Conservation (phyloP, 2,797 vertebrate genomes). For the Molossus molossus region DNA sequence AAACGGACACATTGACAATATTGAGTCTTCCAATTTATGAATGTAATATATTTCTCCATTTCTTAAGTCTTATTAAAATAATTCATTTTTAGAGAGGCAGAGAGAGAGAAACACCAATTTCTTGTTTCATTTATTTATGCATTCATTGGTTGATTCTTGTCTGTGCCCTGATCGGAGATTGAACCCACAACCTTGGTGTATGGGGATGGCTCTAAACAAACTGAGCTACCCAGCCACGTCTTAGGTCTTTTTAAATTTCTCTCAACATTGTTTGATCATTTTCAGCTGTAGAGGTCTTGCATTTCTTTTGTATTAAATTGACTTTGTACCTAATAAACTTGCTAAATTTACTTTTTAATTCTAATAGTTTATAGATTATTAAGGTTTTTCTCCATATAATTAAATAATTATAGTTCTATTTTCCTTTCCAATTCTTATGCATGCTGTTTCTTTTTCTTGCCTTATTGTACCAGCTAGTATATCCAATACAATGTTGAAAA, state of each 20-base stretch:
- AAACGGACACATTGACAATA: background rate
- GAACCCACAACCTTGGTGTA: background rate
- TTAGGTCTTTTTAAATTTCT: background rate
- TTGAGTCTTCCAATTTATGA: background rate
- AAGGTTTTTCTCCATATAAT: background rate
- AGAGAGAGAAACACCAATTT: background rate
- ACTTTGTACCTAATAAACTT: background rate
- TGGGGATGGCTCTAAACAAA: background rate
- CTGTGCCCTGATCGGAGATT: background rate
- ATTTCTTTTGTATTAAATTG: background rate
- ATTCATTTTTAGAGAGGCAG: too few species aligned
- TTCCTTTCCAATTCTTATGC: background rate
- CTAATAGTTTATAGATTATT: background rate
- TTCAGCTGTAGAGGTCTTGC: background rate
- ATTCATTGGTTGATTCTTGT: background rate
- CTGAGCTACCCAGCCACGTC: background rate
- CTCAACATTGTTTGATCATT: background rate
- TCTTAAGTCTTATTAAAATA: background rate
- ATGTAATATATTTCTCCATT: background rate
- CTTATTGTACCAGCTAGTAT: background rate
- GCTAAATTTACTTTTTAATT: background rate
- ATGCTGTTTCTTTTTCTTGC: background rate
- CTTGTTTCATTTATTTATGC: background rate
- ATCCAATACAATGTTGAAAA: background rate
- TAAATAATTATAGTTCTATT: conserved; percentile 15